Evolutionary conservation across 2,113 vertebrate species (phyloP).

Genomic region (Cottus gobio): DNA sequence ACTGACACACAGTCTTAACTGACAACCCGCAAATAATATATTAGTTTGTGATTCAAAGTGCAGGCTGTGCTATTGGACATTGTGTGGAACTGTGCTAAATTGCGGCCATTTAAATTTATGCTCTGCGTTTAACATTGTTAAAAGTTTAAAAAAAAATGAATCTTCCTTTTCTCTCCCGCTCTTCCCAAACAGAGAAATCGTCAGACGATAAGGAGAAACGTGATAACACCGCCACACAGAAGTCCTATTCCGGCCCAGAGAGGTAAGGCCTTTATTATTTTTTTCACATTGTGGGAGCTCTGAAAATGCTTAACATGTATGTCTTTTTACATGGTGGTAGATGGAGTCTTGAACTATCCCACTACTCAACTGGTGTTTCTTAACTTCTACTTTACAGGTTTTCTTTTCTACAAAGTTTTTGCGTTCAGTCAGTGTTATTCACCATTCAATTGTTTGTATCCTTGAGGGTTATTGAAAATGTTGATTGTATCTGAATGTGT

Average conservation of each 20-base stretch:
- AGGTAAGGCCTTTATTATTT: constrained; percentile 62
- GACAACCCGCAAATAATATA: background rate
- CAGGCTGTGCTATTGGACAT: background rate
- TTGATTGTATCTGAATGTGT: no score
- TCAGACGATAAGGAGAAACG: constrained; percentile 61
- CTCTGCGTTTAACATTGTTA: background rate
- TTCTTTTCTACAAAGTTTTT: no score
- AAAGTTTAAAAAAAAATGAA: background rate
- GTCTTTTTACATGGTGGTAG: background rate
- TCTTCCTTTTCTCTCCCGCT: background rate
- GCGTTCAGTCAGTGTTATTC: no score
- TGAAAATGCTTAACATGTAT: background rate
- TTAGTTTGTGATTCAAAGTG: background rate
- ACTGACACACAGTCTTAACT: background rate
- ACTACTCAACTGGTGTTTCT: no score
- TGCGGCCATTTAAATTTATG: background rate
- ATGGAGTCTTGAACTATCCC: background rate
- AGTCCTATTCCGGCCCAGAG: constrained; percentile 51
- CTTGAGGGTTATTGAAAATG: no score
- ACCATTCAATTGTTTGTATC: no score
- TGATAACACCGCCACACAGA: constrained; percentile 46
- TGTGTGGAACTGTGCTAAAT: background rate
- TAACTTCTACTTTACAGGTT: no score
- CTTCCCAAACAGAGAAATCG: constrained; percentile 69
- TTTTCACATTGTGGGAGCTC: background rate